These are phyloP conservation scores for Lingula anatina DNA, from an alignment of 2,888 invertebrate species.

Conservation along the genomic window DNA sequence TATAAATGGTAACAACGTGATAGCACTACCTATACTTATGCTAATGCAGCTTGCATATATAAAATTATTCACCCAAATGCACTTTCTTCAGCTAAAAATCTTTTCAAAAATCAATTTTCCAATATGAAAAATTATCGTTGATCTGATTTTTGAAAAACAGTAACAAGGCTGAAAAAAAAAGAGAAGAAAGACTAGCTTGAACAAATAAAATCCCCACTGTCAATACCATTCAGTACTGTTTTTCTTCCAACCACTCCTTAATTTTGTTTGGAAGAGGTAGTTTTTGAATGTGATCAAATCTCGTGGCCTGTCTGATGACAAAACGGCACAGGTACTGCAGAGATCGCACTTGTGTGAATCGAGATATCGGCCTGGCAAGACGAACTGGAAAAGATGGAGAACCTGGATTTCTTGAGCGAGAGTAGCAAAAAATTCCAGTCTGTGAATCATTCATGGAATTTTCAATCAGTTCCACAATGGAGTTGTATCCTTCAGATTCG, in stretches of 20 bases:
- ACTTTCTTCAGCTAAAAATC: too few species aligned
- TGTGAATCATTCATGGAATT: conserved; percentile 69
- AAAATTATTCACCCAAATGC: too few species aligned
- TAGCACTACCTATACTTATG: too few species aligned
- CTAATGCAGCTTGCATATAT: too few species aligned
- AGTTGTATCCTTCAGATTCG: conserved; percentile 49
- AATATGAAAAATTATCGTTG: too few species aligned
- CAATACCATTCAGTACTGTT: conserved; percentile 47
- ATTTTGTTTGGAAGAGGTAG: conserved; percentile 62
- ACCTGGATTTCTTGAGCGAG: conserved; percentile 63
- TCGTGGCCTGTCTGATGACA: conserved; percentile 65
- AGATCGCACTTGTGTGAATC: conserved; percentile 66
- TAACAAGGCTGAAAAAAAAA: too few species aligned
- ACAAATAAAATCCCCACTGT: too few species aligned
- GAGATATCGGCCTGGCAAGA: conserved; percentile 68
- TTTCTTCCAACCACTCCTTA: conserved; percentile 51
- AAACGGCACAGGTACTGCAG: conserved; percentile 71
- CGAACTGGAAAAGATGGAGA: conserved; percentile 70
- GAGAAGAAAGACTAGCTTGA: too few species aligned
- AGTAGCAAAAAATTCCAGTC: conserved; percentile 69
- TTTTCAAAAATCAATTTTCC: too few species aligned
- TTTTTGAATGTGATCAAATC: conserved; percentile 65
- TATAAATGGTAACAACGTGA: too few species aligned
- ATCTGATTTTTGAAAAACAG: too few species aligned
- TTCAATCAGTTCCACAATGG: conserved; percentile 69